phyloP scores from a whole-genome alignment of 2,888 invertebrate species.

The Molorchus minor region DNA sequence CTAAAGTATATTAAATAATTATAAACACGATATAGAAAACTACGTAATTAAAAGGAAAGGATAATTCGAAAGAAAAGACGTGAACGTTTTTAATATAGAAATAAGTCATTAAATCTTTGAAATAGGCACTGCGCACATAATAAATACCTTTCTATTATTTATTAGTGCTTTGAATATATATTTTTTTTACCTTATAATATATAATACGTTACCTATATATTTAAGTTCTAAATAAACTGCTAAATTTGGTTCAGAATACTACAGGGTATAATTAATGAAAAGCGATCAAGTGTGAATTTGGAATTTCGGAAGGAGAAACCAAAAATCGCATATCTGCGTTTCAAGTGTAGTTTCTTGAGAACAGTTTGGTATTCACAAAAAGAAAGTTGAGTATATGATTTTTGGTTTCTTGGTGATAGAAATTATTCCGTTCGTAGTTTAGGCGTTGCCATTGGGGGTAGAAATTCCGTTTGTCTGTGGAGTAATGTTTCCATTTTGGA shows the following conservation, averaged over 20 bases:
- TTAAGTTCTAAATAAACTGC: slow-evolving; percentile 44
- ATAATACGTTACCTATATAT: slow-evolving; percentile 53
- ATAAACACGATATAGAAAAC: slow-evolving; percentile 43
- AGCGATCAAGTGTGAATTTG: slow-evolving; percentile 14
- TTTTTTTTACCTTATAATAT: slow-evolving; percentile 50
- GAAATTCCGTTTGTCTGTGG: slow-evolving; percentile 44
- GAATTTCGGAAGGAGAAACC: slow-evolving; percentile 13
- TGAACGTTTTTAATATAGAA: slow-evolving; percentile 1
- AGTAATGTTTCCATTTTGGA: slow-evolving; percentile 49
- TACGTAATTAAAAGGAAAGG: slow-evolving; percentile 22
- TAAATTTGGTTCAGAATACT: slow-evolving; percentile 40
- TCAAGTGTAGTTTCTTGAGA: not conserved
- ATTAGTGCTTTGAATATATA: slow-evolving; percentile 43
- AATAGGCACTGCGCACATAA: slow-evolving; percentile 36
- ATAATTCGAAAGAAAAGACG: slow-evolving; percentile 3
- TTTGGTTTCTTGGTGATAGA: slow-evolving; percentile 17
- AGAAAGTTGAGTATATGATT: slow-evolving; percentile 33
- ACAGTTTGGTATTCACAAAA: slow-evolving; percentile 8
- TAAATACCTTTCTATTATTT: slow-evolving; percentile 46
- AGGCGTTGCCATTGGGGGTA: slow-evolving; percentile 30
- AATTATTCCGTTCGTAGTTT: slow-evolving; percentile 6
- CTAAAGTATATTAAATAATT: slow-evolving; percentile 40
- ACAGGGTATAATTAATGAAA: slow-evolving; percentile 24
- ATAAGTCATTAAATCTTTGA: not conserved
- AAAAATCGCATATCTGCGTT: slow-evolving; percentile 8